Percentiles rank a stretch among this genome's conserved stretches.
Evolutionary conservation across 2,113 vertebrate species (phyloP).

Genomic region (Pachycephala philippinensis): DNA sequence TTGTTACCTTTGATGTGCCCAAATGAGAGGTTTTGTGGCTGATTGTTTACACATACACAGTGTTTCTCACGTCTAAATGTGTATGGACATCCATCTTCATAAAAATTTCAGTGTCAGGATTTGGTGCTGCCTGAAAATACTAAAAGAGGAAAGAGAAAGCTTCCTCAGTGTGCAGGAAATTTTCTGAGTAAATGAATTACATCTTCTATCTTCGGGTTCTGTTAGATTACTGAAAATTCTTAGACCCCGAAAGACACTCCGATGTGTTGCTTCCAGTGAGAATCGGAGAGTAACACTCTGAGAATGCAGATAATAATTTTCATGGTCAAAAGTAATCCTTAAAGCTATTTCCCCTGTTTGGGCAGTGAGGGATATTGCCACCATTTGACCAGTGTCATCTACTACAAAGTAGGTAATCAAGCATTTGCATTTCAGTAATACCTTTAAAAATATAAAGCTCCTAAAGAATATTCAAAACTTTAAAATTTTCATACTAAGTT

Average conservation of each 20-base stretch:
- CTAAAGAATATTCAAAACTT: neutral
- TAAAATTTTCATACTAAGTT: neutral
- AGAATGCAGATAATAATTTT: neutral
- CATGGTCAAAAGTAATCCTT: neutral
- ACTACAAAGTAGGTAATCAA: neutral
- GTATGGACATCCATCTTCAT: neutral
- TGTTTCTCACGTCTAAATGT: constrained; percentile 23
- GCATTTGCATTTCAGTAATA: neutral
- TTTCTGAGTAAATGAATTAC: neutral
- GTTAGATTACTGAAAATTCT: neutral
- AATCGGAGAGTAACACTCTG: neutral
- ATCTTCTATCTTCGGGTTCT: neutral
- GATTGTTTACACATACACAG: neutral
- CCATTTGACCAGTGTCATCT: neutral
- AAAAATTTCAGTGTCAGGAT: neutral
- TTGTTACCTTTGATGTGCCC: constrained; percentile 19
- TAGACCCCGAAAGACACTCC: neutral
- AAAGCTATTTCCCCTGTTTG: neutral
- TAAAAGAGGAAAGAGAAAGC: neutral
- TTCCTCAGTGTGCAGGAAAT: neutral
- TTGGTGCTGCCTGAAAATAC: neutral
- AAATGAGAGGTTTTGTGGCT: constrained; percentile 37
- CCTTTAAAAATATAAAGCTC: neutral
- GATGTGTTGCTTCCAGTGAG: neutral
- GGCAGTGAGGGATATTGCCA: neutral